phyloP scores from a whole-genome alignment of 2,113 vertebrate species.

The Mustela nigripes region DNA sequence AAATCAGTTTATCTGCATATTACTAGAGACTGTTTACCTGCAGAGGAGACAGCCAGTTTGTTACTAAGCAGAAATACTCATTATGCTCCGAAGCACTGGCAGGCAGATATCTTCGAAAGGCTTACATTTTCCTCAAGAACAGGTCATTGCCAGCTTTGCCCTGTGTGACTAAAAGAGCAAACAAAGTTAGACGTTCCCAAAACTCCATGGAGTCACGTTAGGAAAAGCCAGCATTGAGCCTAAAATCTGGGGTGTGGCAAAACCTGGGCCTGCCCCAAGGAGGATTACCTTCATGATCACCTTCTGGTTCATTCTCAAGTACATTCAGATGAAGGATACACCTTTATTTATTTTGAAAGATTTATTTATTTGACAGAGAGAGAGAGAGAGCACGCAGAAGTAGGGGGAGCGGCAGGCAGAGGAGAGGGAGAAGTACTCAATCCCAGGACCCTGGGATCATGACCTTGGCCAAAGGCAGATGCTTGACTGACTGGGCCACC shows the following conservation, averaged over 20 bases:
- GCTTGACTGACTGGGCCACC: not conserved
- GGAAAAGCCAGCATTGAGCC: not conserved
- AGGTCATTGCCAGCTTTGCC: not conserved
- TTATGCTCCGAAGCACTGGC: not conserved
- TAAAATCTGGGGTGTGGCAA: not conserved
- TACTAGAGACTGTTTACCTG: not conserved
- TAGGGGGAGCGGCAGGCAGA: not conserved
- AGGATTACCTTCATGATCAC: not conserved
- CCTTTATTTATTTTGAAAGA: not conserved
- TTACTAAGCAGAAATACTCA: not conserved
- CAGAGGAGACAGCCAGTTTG: not conserved
- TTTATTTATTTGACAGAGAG: not conserved
- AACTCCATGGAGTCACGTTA: not conserved
- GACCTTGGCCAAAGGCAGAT: no score
- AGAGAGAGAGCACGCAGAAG: not conserved
- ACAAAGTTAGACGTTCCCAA: not conserved
- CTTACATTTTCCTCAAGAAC: not conserved
- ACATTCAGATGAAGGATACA: not conserved
- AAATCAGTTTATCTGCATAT: not conserved
- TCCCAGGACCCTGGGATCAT: no score
- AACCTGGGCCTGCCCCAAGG: no score
- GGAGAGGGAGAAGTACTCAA: not conserved
- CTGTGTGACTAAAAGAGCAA: not conserved
- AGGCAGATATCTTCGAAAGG: not conserved
- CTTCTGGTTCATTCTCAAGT: not conserved